Conservation (phyloP, 2,797 vertebrate species). For the Pseudochromis fuscus region DNA sequence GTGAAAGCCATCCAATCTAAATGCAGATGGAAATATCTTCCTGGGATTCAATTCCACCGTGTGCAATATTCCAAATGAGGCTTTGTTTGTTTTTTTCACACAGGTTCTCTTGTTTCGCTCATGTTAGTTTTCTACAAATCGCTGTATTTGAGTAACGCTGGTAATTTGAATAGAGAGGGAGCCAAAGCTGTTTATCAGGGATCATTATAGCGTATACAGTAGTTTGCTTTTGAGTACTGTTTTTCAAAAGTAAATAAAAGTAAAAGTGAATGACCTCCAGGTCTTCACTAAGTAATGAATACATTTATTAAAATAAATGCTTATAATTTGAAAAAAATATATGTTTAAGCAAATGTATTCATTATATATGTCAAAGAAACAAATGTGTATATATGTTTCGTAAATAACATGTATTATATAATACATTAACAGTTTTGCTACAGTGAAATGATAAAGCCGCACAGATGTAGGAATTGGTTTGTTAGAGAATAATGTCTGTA, state of each 20-base stretch:
- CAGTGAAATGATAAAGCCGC: background rate
- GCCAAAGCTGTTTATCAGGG: background rate
- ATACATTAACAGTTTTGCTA: background rate
- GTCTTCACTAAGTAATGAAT: no score
- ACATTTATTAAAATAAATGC: background rate
- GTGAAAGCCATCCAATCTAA: constrained; percentile 76
- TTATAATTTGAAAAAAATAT: background rate
- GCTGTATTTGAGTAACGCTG: constrained; percentile 32
- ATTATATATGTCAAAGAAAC: background rate
- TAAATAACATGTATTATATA: background rate
- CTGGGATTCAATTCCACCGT: constrained; percentile 58
- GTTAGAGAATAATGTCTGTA: constrained; percentile 32
- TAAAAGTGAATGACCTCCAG: background rate
- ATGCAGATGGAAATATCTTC: constrained; percentile 77
- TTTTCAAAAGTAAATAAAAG: background rate
- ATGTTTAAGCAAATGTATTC: background rate
- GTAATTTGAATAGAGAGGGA: constrained; percentile 15
- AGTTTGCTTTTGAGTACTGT: background rate
- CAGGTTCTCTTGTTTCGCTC: constrained; percentile 28
- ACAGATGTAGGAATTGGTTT: constrained; percentile 8
- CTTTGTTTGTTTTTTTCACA: constrained; percentile 17
- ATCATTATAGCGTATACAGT: background rate
- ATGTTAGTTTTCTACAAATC: constrained; percentile 38
- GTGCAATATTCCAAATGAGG: constrained; percentile 52
- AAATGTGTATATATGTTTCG: no score